Percentiles rank a stretch among this genome's conserved stretches.
phyloP scores from a whole-genome alignment of 2,113 vertebrate species.

The Collichthys lucidus region DNA sequence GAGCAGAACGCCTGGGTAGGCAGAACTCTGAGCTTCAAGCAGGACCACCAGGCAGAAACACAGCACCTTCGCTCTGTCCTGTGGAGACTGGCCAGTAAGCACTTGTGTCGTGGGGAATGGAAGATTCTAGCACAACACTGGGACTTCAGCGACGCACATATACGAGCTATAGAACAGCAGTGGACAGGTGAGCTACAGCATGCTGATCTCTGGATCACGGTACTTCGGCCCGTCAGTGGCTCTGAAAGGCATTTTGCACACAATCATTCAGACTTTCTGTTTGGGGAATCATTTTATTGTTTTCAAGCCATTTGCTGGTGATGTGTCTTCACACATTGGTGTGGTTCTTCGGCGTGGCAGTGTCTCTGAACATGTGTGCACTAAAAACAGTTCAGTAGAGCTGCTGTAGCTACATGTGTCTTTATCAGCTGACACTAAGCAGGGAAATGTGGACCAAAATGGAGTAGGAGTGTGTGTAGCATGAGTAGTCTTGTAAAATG shows the following conservation, averaged over 20 bases:
- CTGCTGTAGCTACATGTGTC: no score
- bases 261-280: no score
- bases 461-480: neutral
- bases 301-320: no score
- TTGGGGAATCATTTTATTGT: no score
- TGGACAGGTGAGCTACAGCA: conserved; percentile 87
- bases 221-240: neutral
- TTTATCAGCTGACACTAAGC: neutral
- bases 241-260: neutral
- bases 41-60: conserved; percentile 88
- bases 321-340: no score
- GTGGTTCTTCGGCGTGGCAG: no score
- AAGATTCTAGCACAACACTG: conserved; percentile 89
- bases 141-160: conserved; percentile 90
- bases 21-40: conserved; percentile 87
- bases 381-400: no score
- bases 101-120: conserved; percentile 89
- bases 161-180: conserved; percentile 90
- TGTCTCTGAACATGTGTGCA: no score
- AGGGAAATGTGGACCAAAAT: no score
- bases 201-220: no score
- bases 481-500: neutral
- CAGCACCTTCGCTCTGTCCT: conserved; percentile 88
- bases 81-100: conserved; percentile 89
- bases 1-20: conserved; percentile 75